Percentiles rank a stretch among this genome's conserved stretches.
Evolutionary conservation across 2,113 vertebrate species (phyloP).

Genomic region (Megaceryle maxima): DNA sequence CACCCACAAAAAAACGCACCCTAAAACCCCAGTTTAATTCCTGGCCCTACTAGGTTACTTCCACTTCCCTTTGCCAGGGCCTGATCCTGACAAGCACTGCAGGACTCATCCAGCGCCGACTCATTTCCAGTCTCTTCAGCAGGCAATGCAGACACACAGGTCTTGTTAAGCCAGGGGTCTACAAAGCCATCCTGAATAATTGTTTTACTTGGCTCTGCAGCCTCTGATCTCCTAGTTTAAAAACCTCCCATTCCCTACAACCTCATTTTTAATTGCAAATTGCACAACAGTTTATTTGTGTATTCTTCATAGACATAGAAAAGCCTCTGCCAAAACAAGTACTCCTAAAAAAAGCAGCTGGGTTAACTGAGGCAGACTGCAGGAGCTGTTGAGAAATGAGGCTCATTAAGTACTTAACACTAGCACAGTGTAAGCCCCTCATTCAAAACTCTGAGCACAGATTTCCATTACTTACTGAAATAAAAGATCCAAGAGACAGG

Average conservation of each 20-base stretch:
- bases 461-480: slow-evolving; percentile 32
- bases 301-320: slow-evolving; percentile 12
- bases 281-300: slow-evolving; percentile 49
- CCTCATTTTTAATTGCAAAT: slow-evolving; percentile 47
- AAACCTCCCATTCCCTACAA: not conserved
- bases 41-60: not conserved
- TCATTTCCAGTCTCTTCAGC: not conserved
- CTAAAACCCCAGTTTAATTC: not conserved
- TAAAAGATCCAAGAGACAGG: slow-evolving; percentile 25
- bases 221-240: not conserved
- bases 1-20: too few species aligned
- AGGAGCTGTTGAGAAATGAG: slow-evolving; percentile 41
- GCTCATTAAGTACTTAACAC: slow-evolving; percentile 51
- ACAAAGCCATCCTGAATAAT: not conserved
- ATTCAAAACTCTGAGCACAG: slow-evolving; percentile 43
- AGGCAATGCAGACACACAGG: not conserved
- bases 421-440: not conserved
- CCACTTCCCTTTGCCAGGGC: not conserved
- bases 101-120: not conserved
- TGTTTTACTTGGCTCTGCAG: slow-evolving; percentile 17
- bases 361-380: slow-evolving; percentile 52
- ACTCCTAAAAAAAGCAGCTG: slow-evolving; percentile 58
- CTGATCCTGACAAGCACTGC: not conserved
- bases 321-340: slow-evolving; percentile 46
- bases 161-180: not conserved